Percentiles rank a stretch among this genome's conserved stretches.
These are phyloP conservation scores for Sebastes hubbsi DNA, from an alignment of 2,797 vertebrate genomes.

Conservation along the genomic window DNA sequence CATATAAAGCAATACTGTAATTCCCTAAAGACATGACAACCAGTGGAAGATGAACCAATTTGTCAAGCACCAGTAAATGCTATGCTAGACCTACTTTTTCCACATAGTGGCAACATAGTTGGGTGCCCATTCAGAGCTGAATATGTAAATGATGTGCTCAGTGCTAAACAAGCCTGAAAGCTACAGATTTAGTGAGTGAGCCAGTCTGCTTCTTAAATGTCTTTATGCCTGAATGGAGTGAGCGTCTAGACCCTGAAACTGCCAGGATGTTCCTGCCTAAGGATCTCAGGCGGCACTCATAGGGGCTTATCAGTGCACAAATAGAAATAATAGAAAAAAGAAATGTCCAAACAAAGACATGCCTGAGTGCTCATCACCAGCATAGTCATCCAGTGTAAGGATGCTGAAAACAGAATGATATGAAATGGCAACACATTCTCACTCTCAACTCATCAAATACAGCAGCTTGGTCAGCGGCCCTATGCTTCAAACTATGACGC, in stretches of 20 bases:
- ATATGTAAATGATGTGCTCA: slow-evolving; percentile 35
- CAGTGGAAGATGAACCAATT: background rate
- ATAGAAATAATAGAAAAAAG: background rate
- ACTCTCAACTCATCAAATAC: no score
- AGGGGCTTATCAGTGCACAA: background rate
- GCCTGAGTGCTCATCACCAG: background rate
- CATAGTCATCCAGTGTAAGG: background rate
- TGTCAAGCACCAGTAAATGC: slow-evolving; percentile 2
- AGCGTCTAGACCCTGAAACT: background rate
- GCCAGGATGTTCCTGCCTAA: background rate
- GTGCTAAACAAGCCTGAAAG: slow-evolving; percentile 14
- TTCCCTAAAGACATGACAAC: background rate
- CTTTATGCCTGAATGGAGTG: background rate
- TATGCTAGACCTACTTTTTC: background rate
- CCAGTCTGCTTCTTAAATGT: background rate
- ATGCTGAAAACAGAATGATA: background rate
- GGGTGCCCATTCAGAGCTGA: background rate
- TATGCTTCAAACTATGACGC: no score
- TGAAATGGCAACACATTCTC: background rate
- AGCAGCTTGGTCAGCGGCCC: no score
- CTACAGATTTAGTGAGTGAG: slow-evolving; percentile 16
- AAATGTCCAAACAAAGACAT: background rate
- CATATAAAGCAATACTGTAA: background rate
- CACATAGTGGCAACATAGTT: background rate
- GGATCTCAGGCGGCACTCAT: background rate